phyloP scores from a whole-genome alignment of 2,888 invertebrate genomes.

The Pammene fasciana region DNA sequence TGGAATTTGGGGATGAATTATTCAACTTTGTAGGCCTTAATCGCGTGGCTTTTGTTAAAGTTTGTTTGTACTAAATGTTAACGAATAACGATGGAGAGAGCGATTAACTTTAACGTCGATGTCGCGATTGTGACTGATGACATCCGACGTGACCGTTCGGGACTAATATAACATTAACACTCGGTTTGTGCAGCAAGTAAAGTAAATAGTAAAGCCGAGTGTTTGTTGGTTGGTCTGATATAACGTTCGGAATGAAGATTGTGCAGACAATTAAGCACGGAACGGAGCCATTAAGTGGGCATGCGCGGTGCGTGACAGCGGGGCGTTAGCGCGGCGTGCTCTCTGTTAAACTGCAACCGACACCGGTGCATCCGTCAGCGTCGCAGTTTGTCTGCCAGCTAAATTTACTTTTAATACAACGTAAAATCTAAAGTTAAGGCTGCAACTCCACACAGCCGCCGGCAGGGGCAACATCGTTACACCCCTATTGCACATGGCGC shows the following conservation, averaged over 20 bases:
- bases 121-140: slow-evolving; percentile 6
- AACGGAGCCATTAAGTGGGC: slow-evolving; percentile 57
- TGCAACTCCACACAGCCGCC: too few relatives aligned
- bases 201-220: not conserved
- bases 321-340: slow-evolving; percentile 58
- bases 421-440: too few relatives aligned
- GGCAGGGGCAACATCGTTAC: too few relatives aligned
- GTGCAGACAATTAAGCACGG: slow-evolving; percentile 73
- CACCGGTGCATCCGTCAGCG: slow-evolving; percentile 16
- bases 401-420: not conserved
- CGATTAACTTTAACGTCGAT: slow-evolving; percentile 22
- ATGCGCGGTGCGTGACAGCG: slow-evolving; percentile 67
- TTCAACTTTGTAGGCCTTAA: slow-evolving; percentile 26
- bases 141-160: not conserved
- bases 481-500: too few relatives aligned
- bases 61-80: slow-evolving; percentile 31
- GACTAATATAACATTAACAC: slow-evolving; percentile 4
- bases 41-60: slow-evolving; percentile 25
- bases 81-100: slow-evolving; percentile 10
- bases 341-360: slow-evolving; percentile 33
- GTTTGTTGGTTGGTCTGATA: not conserved
- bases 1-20: slow-evolving; percentile 26
- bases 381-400: not conserved
- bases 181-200: slow-evolving; percentile 1
- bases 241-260: slow-evolving; percentile 65